Percentiles rank a stretch among this genome's conserved stretches.
Evolutionary conservation across 2,888 invertebrate species (phyloP).

Genomic region (Parasteatoda lunata): DNA sequence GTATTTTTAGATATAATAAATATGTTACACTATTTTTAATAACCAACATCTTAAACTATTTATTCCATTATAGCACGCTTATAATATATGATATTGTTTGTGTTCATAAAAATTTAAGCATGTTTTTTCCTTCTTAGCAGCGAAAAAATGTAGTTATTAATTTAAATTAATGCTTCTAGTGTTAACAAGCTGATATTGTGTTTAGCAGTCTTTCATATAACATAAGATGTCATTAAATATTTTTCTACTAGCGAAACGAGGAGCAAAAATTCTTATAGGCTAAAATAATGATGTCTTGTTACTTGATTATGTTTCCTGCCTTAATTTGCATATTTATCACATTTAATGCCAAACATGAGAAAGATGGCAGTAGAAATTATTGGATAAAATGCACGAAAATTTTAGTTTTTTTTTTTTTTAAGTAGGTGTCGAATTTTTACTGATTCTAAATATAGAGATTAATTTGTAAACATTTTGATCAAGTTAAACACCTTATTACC

Average conservation of each 20-base stretch:
- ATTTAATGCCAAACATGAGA: conserved; percentile 20
- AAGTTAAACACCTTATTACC: conserved; percentile 2
- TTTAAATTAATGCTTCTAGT: conserved; percentile 23
- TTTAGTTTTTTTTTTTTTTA: background rate
- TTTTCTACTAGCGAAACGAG: background rate
- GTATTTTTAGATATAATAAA: no score
- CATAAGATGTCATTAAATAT: conserved; percentile 9
- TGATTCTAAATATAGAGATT: background rate
- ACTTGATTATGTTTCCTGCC: conserved; percentile 22
- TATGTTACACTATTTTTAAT: no score
- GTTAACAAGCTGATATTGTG: background rate
- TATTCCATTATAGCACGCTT: no score
- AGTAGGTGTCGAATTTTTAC: background rate
- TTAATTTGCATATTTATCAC: conserved; percentile 35
- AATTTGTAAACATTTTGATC: conserved; percentile 3
- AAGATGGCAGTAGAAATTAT: background rate
- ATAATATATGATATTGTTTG: no score
- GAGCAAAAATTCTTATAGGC: conserved; percentile 19
- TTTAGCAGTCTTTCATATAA: conserved; percentile 9
- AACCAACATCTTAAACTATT: no score
- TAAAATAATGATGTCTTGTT: conserved; percentile 36
- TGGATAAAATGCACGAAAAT: background rate
- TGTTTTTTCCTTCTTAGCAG: no score
- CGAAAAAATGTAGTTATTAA: conserved; percentile 6
- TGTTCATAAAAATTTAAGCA: no score